Evolutionary conservation across 2,888 invertebrate genomes (phyloP).

Genomic region (Sthenelais limicola): DNA sequence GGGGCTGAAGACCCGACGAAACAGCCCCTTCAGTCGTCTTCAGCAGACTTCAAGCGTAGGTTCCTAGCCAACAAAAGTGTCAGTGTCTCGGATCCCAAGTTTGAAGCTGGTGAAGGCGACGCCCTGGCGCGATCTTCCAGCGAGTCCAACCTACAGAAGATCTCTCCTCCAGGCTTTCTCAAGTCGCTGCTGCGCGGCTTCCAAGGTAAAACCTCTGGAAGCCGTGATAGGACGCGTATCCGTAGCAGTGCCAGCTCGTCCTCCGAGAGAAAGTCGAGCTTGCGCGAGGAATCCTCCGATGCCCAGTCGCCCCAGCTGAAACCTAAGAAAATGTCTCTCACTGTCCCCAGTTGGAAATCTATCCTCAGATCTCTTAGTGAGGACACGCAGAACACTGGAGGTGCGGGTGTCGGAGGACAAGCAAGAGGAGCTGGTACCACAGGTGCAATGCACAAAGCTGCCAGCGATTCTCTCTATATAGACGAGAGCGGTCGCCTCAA

Average conservation of each 20-base stretch:
- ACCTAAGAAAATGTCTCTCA: not conserved
- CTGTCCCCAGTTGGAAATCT: not conserved
- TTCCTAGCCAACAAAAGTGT: not conserved
- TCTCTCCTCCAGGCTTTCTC: not conserved
- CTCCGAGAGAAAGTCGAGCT: not conserved
- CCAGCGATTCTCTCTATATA: conserved; percentile 2
- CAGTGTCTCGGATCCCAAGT: not conserved
- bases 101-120: not conserved
- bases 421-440: not conserved
- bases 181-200: not conserved
- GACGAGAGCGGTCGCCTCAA: not conserved
- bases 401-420: not conserved
- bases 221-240: not conserved
- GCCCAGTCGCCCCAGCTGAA: not conserved
- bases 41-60: not conserved
- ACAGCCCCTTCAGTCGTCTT: not conserved
- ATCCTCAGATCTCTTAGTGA: conserved; percentile 16
- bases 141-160: conserved; percentile 9
- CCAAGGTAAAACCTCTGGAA: conserved; percentile 2
- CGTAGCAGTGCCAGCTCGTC: not conserved
- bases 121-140: not conserved
- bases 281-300: not conserved
- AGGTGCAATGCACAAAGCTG: conserved; percentile 6
- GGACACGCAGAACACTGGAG: not conserved
- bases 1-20: not conserved